phyloP scores from a whole-genome alignment of 1,140 invertebrate species.

The Pantala flavescens region DNA sequence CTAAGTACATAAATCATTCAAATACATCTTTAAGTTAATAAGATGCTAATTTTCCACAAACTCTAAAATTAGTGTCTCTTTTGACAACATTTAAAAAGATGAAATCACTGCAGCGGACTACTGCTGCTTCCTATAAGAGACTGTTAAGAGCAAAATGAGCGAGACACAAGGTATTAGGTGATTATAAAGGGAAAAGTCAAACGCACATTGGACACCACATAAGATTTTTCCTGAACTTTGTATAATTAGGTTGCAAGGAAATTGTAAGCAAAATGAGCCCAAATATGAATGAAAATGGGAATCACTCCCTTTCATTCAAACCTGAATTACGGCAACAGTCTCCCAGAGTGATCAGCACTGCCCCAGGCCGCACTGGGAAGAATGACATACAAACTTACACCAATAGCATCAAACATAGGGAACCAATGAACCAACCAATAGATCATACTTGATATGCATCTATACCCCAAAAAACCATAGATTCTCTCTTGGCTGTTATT shows the following conservation, averaged over 20 bases:
- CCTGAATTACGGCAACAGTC: constrained; percentile 28
- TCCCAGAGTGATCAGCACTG: constrained; percentile 32
- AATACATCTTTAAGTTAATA: too few relatives aligned
- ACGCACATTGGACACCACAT: neutral
- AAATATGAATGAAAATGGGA: neutral
- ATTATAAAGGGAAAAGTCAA: neutral
- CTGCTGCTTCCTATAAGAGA: neutral
- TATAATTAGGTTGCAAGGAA: neutral
- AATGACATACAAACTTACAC: constrained; percentile 20
- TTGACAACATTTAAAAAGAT: neutral
- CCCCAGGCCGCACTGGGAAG: constrained; percentile 33
- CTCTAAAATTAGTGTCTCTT: too few relatives aligned
- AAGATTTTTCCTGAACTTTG: neutral
- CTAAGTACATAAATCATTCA: too few relatives aligned
- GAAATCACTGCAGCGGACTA: neutral
- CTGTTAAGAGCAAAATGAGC: neutral
- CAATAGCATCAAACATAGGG: constrained; percentile 19
- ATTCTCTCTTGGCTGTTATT: neutral
- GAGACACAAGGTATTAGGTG: neutral
- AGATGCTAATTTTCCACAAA: too few relatives aligned
- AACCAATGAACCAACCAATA: constrained; percentile 13
- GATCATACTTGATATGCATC: constrained; percentile 13
- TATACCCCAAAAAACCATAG: neutral
- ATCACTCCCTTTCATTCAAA: constrained; percentile 25
- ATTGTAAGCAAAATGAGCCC: neutral